phyloP scores from a whole-genome alignment of 2,888 invertebrate species.

The Monochamus alternatus region DNA sequence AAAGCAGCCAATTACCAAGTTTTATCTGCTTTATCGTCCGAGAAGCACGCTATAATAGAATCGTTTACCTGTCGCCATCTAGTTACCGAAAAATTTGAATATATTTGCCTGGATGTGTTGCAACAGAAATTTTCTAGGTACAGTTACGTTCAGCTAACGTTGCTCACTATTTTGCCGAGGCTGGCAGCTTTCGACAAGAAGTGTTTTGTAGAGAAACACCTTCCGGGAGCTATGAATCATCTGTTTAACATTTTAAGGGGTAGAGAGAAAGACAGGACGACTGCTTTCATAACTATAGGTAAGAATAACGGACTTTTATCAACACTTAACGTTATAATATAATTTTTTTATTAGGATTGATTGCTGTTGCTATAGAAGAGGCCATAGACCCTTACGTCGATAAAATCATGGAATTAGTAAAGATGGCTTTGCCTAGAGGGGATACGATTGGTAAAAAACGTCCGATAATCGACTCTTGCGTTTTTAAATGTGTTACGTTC shows the following conservation, averaged over 20 bases:
- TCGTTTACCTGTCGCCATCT: constrained; percentile 90
- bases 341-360: constrained; percentile 70
- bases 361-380: constrained; percentile 90
- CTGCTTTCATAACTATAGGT: constrained; percentile 93
- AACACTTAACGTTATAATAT: neutral
- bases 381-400: constrained; percentile 87
- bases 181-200: constrained; percentile 94
- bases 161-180: constrained; percentile 91
- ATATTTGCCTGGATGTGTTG: constrained; percentile 85
- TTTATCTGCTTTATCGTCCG: constrained; percentile 72
- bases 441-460: constrained; percentile 86
- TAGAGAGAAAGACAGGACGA: constrained; percentile 88
- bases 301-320: constrained; percentile 21
- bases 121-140: constrained; percentile 84
- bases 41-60: constrained; percentile 81
- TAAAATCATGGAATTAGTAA: constrained; percentile 86
- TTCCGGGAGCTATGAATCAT: constrained; percentile 84
- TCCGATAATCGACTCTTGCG: constrained; percentile 85
- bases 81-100: constrained; percentile 87
- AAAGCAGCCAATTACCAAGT: constrained; percentile 63
- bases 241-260: constrained; percentile 84
- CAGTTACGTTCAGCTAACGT: constrained; percentile 87
- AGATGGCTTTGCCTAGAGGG: constrained; percentile 75
- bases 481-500: constrained; percentile 94
- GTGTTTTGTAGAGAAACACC: constrained; percentile 83